phyloP scores from a whole-genome alignment of 2,113 vertebrate species.

The Hiodon alosoides region DNA sequence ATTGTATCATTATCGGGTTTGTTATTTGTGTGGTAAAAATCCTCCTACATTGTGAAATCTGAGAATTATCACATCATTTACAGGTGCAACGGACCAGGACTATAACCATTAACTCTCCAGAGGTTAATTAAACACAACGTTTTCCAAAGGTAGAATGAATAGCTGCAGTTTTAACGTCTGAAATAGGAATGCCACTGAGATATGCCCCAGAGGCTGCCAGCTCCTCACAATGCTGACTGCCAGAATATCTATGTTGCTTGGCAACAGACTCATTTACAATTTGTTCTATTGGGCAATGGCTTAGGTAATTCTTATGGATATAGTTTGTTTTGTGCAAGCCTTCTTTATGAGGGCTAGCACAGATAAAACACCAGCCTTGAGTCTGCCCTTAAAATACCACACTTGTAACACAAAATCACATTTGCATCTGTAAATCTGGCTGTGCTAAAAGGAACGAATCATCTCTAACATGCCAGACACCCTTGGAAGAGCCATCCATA shows the following conservation, averaged over 20 bases:
- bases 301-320: constrained; percentile 22
- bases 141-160: constrained; percentile 7
- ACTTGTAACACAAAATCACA: not conserved
- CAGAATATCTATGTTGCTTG: constrained; percentile 24
- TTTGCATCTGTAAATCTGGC: not conserved
- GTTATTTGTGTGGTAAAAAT: too few species aligned
- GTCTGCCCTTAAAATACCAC: not conserved
- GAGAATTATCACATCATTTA: constrained; percentile 2
- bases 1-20: not conserved
- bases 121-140: constrained; percentile 24
- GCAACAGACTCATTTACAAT: constrained; percentile 21
- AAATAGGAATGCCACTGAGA: not conserved
- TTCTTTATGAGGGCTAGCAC: not conserved
- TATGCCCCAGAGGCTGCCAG: constrained; percentile 14
- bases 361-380: constrained; percentile 8
- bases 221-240: constrained; percentile 14
- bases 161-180: constrained; percentile 7
- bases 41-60: not conserved
- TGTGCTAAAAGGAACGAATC: not conserved
- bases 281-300: constrained; percentile 16
- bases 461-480: not conserved
- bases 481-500: not conserved
- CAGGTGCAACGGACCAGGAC: not conserved
- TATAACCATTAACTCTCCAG: not conserved
- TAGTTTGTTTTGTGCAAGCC: not conserved